Percentiles rank a stretch among this genome's conserved stretches.
Conservation (phyloP, 2,113 vertebrate genomes). For the Nipponia nippon region DNA sequence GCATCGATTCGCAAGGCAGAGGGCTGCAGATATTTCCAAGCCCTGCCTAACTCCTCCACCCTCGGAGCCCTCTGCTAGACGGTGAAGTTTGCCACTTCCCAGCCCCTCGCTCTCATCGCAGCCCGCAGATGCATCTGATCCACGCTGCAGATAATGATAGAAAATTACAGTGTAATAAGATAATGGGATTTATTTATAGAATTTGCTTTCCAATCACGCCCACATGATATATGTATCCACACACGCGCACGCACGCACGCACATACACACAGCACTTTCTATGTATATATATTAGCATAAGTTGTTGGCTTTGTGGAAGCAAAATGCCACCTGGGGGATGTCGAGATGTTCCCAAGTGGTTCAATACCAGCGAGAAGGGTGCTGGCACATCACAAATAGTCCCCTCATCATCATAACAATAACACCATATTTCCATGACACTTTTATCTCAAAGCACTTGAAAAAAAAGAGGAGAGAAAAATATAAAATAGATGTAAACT, state of each 20-base stretch:
- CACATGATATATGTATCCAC: neutral
- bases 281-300: conserved; percentile 45
- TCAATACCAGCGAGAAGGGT: neutral
- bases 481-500: neutral
- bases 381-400: conserved; percentile 52
- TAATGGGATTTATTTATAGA: conserved; percentile 68
- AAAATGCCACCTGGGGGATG: conserved; percentile 56
- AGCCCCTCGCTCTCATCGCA: conserved; percentile 24
- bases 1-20: too few relatives aligned
- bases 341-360: conserved; percentile 44
- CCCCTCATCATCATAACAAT: conserved; percentile 57
- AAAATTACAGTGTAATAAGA: conserved; percentile 66
- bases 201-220: conserved; percentile 46
- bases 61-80: neutral
- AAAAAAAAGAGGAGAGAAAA: neutral
- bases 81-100: conserved; percentile 22
- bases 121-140: conserved; percentile 57
- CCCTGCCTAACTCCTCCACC: neutral
- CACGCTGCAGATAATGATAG: conserved; percentile 50
- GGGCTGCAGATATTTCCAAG: neutral
- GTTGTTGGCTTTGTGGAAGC: conserved; percentile 48
- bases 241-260: neutral
- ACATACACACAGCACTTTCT: conserved; percentile 2
- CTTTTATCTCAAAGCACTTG: conserved; percentile 9
- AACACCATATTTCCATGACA: conserved; percentile 9